A percentile compares a stretch with the other conserved stretches of the same genome.
Conservation (phyloP, 1,140 invertebrate genomes). For the Drosophila burlai region DNA sequence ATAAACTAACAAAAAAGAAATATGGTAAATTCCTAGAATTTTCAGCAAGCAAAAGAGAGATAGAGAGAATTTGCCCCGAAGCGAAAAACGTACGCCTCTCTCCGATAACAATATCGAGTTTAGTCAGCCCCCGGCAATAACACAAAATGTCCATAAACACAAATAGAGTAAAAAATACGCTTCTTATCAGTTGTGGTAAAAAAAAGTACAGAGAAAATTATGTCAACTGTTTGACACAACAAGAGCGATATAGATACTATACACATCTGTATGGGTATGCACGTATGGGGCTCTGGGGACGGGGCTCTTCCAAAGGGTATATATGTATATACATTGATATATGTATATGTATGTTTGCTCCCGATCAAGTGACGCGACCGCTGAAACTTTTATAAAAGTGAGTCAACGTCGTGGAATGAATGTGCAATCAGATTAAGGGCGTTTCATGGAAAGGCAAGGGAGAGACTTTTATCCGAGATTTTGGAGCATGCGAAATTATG, state of each 20-base stretch:
- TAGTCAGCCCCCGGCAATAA: slow-evolving; percentile 43
- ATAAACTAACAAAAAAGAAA: slow-evolving; percentile 35
- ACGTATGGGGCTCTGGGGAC: neutral
- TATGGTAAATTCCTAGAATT: slow-evolving; percentile 32
- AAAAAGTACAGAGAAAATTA: slow-evolving; percentile 57
- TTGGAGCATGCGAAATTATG: slow-evolving; percentile 14
- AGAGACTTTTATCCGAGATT: slow-evolving; percentile 11
- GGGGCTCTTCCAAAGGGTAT: neutral
- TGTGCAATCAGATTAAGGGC: slow-evolving; percentile 19
- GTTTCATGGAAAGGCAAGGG: neutral
- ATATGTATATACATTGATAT: neutral
- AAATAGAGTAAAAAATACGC: slow-evolving; percentile 27
- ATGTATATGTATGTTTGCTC: neutral
- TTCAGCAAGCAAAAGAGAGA: neutral
- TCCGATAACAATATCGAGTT: slow-evolving; percentile 56
- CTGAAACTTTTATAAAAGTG: slow-evolving; percentile 42
- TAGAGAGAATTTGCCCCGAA: neutral
- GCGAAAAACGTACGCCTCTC: slow-evolving; percentile 1
- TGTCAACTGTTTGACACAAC: slow-evolving; percentile 68
- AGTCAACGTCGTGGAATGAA: slow-evolving; percentile 36
- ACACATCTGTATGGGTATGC: neutral
- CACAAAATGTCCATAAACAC: slow-evolving; percentile 26
- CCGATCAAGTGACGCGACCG: slow-evolving; percentile 49
- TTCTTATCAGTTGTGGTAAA: slow-evolving; percentile 59
- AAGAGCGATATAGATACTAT: slow-evolving; percentile 35